phyloP scores from a whole-genome alignment of 2,797 vertebrate species.

The Oryzias dopingdopingensis region DNA sequence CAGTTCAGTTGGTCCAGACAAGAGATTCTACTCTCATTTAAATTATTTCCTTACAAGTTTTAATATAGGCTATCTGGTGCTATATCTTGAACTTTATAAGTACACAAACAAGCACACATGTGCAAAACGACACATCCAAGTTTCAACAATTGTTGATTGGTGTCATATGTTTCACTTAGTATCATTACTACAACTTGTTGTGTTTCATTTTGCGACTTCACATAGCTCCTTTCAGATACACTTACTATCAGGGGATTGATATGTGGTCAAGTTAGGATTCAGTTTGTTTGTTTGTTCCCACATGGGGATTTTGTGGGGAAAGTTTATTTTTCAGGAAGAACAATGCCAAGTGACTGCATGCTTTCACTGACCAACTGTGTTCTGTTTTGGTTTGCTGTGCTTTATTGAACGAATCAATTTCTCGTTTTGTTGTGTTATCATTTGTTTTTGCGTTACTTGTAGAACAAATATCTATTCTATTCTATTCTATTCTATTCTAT shows the following conservation, averaged over 20 bases:
- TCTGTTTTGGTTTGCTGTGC: constrained; percentile 6
- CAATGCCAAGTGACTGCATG: constrained; percentile 56
- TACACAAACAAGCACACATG: background rate
- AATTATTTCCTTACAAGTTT: no score
- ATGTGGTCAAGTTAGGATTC: constrained; percentile 25
- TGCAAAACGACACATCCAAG: background rate
- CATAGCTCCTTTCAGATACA: constrained; percentile 1
- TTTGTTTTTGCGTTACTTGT: background rate
- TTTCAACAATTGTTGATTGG: constrained; percentile 5
- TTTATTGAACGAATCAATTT: constrained; percentile 47
- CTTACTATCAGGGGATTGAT: constrained; percentile 16
- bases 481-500: no score
- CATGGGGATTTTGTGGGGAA: constrained; percentile 35
- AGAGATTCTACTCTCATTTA: no score
- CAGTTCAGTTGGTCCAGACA: no score
- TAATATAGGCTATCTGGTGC: no score
- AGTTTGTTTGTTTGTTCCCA: constrained; percentile 46
- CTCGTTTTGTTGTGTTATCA: constrained; percentile 10
- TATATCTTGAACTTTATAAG: background rate
- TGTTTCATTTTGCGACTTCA: constrained; percentile 3
- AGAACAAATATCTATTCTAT: no score
- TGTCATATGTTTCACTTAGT: background rate
- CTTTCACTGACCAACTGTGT: constrained; percentile 57
- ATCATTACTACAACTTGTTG: background rate
- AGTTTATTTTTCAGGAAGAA: constrained; percentile 43